phyloP scores from a whole-genome alignment of 2,113 vertebrate species.

The Probosciger aterrimus region DNA sequence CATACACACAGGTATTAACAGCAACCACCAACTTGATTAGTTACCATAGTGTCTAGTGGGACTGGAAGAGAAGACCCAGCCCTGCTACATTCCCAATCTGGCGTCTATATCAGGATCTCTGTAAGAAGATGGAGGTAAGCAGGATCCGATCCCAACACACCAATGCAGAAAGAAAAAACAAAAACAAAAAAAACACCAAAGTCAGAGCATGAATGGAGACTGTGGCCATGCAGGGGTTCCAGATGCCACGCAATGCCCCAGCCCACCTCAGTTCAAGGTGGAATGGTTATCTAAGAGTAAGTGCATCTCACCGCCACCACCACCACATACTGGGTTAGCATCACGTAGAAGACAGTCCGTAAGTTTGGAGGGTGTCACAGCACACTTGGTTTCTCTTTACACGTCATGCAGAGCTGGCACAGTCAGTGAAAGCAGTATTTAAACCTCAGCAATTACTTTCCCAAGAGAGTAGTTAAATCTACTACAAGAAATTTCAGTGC shows the following conservation, averaged over 20 bases:
- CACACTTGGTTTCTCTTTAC: background rate
- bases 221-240: constrained; percentile 64
- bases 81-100: constrained; percentile 71
- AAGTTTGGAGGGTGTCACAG: constrained; percentile 12
- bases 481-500: background rate
- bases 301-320: constrained; percentile 1
- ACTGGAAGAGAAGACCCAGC: constrained; percentile 72
- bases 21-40: constrained; percentile 68
- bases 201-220: constrained; percentile 61
- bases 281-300: constrained; percentile 33
- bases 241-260: background rate
- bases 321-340: constrained; percentile 43
- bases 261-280: constrained; percentile 40
- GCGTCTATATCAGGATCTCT: constrained; percentile 75
- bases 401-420: constrained; percentile 15
- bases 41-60: constrained; percentile 80
- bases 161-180: constrained; percentile 47
- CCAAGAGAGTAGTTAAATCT: constrained; percentile 16
- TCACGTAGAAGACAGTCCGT: background rate
- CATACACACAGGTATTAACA: constrained; percentile 47
- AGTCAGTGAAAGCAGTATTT: constrained; percentile 42
- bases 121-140: constrained; percentile 74
- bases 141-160: constrained; percentile 69
- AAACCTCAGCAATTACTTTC: constrained; percentile 7
- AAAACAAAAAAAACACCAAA: constrained; percentile 1